Conservation (phyloP, 2,888 invertebrate species). For the Torymus auratus region DNA sequence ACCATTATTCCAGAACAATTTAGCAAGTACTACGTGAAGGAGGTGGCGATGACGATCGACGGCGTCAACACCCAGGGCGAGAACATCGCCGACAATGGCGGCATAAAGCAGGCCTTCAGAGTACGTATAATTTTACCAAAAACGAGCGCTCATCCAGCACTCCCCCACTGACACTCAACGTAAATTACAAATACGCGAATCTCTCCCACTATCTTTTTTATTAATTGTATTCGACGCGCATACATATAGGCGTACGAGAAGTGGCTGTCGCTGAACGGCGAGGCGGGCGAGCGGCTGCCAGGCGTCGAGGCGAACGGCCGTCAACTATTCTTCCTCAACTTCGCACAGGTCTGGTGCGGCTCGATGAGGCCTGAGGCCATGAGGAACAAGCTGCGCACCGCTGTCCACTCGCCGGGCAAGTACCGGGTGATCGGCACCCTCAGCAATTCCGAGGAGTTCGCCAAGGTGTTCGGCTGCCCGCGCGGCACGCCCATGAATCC, state of each 20-base stretch:
- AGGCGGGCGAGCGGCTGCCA: conserved; percentile 82
- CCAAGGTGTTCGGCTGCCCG: conserved; percentile 84
- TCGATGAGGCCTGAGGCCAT: conserved; percentile 89
- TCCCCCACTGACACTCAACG: no score
- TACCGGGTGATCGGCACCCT: conserved; percentile 89
- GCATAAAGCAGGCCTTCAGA: conserved; percentile 92
- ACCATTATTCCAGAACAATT: conserved; percentile 84
- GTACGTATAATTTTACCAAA: conserved; percentile 63
- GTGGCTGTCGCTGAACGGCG: conserved; percentile 83
- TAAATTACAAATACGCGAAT: no score
- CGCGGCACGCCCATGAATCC: conserved; percentile 89
- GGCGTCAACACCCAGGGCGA: conserved; percentile 91
- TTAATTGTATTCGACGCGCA: background rate
- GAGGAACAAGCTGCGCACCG: conserved; percentile 87
- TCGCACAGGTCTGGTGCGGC: conserved; percentile 92
- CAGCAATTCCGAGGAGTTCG: conserved; percentile 87
- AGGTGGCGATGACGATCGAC: conserved; percentile 86
- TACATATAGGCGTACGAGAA: conserved; percentile 85
- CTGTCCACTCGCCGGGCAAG: conserved; percentile 89
- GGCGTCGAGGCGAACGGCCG: conserved; percentile 86
- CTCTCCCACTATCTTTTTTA: background rate
- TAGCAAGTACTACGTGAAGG: conserved; percentile 87
- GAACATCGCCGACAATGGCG: conserved; percentile 98
- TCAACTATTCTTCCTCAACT: conserved; percentile 93
- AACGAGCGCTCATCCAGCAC: background rate